phyloP scores from a whole-genome alignment of 2,113 vertebrate species.

The Larimichthys polyactis region DNA sequence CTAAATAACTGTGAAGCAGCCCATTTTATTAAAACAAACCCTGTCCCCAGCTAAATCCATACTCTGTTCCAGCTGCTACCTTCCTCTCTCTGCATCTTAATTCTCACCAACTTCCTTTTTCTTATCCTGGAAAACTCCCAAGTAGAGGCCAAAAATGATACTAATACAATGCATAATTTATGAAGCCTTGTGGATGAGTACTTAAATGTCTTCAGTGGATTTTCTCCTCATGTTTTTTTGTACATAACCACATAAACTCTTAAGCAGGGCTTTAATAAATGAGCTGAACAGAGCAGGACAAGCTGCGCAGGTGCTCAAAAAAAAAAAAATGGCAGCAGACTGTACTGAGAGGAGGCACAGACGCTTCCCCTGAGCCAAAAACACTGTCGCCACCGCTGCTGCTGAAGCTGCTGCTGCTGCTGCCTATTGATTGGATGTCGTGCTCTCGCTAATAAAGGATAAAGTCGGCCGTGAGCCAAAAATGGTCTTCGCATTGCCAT shows the following conservation, averaged over 20 bases:
- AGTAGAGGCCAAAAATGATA: conserved; percentile 9
- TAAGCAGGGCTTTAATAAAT: conserved; percentile 47
- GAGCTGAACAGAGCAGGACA: conserved; percentile 38
- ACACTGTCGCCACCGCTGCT: conserved; percentile 10
- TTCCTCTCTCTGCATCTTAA: conserved; percentile 28
- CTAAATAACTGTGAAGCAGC: conserved; percentile 43
- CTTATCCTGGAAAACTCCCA: not conserved
- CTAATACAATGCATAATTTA: conserved; percentile 35
- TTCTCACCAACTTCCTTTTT: conserved; percentile 25
- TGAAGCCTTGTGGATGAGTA: conserved; percentile 1
- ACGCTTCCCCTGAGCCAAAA: conserved; percentile 43
- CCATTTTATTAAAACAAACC: conserved; percentile 40
- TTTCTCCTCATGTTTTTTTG: not conserved
- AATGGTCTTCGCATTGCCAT: conserved; percentile 68
- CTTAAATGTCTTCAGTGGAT: conserved; percentile 19
- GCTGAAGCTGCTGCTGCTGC: conserved; percentile 5
- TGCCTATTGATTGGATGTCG: conserved; percentile 65
- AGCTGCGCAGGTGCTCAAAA: conserved; percentile 40
- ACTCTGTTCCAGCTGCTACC: conserved; percentile 7
- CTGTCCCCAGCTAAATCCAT: conserved; percentile 40
- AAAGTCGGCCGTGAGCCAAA: conserved; percentile 62
- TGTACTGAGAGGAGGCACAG: conserved; percentile 13
- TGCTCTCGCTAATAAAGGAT: conserved; percentile 69
- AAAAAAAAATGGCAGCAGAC: conserved; percentile 36
- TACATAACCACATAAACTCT: conserved; percentile 8